phyloP scores from a whole-genome alignment of 2,797 vertebrate genomes.

The Garrulus glandarius region DNA sequence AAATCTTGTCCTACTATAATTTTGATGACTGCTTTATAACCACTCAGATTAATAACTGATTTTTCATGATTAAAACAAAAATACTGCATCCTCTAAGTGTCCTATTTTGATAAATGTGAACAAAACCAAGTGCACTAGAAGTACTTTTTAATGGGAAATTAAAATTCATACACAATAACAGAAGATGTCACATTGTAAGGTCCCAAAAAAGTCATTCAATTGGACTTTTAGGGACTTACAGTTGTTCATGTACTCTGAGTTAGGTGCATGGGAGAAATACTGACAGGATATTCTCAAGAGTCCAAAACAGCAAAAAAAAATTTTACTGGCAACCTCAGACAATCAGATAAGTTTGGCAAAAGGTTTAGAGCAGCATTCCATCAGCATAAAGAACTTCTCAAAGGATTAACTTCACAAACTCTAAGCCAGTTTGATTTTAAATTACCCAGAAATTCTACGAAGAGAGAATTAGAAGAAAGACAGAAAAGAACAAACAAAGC shows the following conservation, averaged over 20 bases:
- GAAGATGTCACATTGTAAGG: not conserved
- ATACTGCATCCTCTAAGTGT: not conserved
- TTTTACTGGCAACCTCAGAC: not conserved
- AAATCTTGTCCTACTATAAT: not conserved
- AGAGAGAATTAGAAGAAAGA: not conserved
- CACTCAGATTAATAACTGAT: not conserved
- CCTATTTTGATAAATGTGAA: not conserved
- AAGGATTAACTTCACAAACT: not conserved
- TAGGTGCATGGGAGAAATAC: not conserved
- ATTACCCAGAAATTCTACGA: not conserved
- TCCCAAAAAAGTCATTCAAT: not conserved
- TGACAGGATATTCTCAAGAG: not conserved
- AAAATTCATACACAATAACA: not conserved
- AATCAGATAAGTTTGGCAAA: not conserved
- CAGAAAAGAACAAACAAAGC: not conserved
- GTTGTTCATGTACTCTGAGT: not conserved
- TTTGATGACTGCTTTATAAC: not conserved
- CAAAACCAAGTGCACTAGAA: not conserved
- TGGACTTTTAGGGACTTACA: not conserved
- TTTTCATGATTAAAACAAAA: not conserved
- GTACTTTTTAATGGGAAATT: not conserved
- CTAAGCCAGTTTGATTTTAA: not conserved
- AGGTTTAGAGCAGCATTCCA: not conserved
- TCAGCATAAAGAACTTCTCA: not conserved
- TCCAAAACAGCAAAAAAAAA: not conserved